phyloP scores from a whole-genome alignment of 2,113 vertebrate genomes.

The Marmota monax region DNA sequence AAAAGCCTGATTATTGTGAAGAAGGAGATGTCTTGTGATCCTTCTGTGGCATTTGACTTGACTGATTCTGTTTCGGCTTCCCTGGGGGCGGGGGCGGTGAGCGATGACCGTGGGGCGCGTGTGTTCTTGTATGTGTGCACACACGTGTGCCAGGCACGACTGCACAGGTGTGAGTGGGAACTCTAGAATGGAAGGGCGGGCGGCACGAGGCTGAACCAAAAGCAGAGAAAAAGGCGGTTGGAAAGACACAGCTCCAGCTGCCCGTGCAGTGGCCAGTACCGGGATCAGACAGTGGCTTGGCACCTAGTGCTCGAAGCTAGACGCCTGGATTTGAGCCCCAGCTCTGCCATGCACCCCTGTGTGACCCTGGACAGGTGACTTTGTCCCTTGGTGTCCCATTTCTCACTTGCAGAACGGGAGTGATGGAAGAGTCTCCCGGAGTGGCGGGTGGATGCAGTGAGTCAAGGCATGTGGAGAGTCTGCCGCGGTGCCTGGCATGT shows the following conservation, averaged over 20 bases:
- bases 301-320: fast-evolving
- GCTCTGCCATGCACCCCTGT: fast-evolving
- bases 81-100: background rate
- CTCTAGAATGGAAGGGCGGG: background rate
- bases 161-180: background rate
- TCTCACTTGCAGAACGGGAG: background rate
- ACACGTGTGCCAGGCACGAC: fast-evolving
- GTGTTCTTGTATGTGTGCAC: too few relatives aligned
- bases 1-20: conserved; percentile 62
- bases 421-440: background rate
- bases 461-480: background rate
- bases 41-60: conserved; percentile 1
- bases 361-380: background rate
- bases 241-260: background rate
- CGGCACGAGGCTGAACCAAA: fast-evolving
- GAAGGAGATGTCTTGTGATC: conserved; percentile 51
- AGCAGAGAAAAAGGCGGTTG: background rate
- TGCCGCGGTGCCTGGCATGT: background rate
- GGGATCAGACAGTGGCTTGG: background rate
- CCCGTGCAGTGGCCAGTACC: too few relatives aligned
- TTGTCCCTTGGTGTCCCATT: background rate
- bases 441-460: background rate
- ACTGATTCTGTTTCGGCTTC: background rate
- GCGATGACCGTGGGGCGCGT: fast-evolving
- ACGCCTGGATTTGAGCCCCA: background rate